Evolutionary conservation across 2,888 invertebrate species (phyloP), one percentile per base, ranked within the genome.

Genomic region (Sthenelais limicola): DNA sequence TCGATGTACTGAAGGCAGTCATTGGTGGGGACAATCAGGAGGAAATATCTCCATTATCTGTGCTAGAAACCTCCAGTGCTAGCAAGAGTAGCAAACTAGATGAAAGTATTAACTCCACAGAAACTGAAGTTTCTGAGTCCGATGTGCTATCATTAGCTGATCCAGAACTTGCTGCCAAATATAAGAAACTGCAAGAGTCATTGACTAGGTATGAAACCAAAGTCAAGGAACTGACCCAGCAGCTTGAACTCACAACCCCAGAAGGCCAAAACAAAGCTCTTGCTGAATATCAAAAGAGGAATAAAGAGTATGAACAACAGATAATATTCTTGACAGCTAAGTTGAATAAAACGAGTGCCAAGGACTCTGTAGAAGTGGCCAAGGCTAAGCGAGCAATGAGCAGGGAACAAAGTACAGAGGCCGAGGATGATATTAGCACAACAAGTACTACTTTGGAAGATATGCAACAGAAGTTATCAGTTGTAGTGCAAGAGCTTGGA

Each of bases 291-390:
- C 69, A 69, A 35, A 52, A 69, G 35, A 38, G 38, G 69, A 69
- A 69, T 32, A 52, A 69, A 33, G 52, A 69, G 52, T 51, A 51
- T 21, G 51, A 49, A 51, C 32, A 51, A 35, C 69, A 49, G 33
- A 69, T 38, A 15, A 69, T 69, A 35, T 52, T 38, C 69, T 52
- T 69, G 24, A 69, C 52, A 38, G 62, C 62, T 21, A 62, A 62
- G 24, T 15, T 62, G 24, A 62, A 62, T 21, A 62, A 62, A 28
- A 62, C 21, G 12, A 62, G 62, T 62, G 62, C 62, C 35, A 7
- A 35, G 3, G 62, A 35, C 5, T 62, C 62, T 1, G 62, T 62
- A 21, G 62, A 62, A 62, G 62, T 43, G 4, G 62, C 62, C 12
- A 62, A 2, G 21, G 62, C 62, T 12, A 62, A 62, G 21, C 1